Evolutionary conservation across 2,797 vertebrate genomes (phyloP), one percentile per base, ranked within the genome.

Genomic region (Siniperca undulata): DNA sequence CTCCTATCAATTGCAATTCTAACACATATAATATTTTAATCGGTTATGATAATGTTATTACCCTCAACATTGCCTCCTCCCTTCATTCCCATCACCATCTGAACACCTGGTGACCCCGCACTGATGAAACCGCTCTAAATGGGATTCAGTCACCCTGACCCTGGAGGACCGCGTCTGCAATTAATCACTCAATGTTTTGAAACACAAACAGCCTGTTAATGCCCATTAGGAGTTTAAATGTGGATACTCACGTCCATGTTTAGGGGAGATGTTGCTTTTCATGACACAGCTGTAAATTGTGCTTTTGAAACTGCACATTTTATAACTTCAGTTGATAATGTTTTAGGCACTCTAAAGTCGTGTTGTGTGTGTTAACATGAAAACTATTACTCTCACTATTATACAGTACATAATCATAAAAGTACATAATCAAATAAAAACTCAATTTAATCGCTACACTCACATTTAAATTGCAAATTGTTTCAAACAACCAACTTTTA

Each of bases 131-230:
- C 2, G 19, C 82, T 78, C 81, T 77, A 86, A 89, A 89, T 85
- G 81, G 88, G 84, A 89, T 83, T 86, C 73, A 77, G 70, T 78
- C 86, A 81, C 76, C 68, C 80, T 73, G 71, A 91, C 82, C 86
- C 76, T 2, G 2, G 52, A 70, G 68, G 74, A 74, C 67, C 6
- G 13, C 40, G 2, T 80, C 79, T 70, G 78, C 81, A 85, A 89
- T 92, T 90, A 89, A 92, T 89, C 86, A 81, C 76, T 86, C 70
- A 66, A 7, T 80, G 76, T 73, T 88, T 74, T 75, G 59, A 76
- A 86, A 86, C 72, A 76, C 76, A 88, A 85, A 85, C 78, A 74
- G 79, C 42, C 81, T 86, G 69, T 84, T 81, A 81, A 78, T 69
- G 72, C n/a, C 85, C 55, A 81, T 85, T 77, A 77, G 74, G 56